phyloP scores from a whole-genome alignment of 2,113 vertebrate genomes.

The Paralichthys olivaceus region DNA sequence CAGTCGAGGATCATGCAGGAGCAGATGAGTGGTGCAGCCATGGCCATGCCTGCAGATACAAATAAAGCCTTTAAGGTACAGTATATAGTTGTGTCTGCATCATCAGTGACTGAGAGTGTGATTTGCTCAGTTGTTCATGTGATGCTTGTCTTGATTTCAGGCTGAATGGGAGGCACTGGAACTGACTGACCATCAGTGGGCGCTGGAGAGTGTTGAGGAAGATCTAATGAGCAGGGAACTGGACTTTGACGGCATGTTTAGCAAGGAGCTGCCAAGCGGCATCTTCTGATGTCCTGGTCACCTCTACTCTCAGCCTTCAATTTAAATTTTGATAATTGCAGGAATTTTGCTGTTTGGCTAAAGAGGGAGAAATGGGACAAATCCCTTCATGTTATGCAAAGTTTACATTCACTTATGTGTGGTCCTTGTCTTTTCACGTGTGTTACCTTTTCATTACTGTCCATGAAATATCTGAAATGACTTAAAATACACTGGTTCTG shows the following conservation, averaged over 20 bases:
- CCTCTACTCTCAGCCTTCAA: slow-evolving; percentile 31
- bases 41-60: slow-evolving; percentile 98
- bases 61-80: slow-evolving; percentile 98
- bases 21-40: slow-evolving; percentile 98
- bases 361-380: slow-evolving; percentile 41
- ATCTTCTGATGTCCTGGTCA: slow-evolving; percentile 87
- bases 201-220: slow-evolving; percentile 94
- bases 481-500: slow-evolving; percentile 52
- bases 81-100: slow-evolving; percentile 20
- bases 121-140: slow-evolving; percentile 7
- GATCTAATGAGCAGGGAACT: slow-evolving; percentile 97
- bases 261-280: slow-evolving; percentile 93
- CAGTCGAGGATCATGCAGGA: slow-evolving; percentile 99
- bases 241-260: slow-evolving; percentile 97
- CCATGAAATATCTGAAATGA: slow-evolving; percentile 34
- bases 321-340: slow-evolving; percentile 46
- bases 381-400: slow-evolving; percentile 69
- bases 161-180: slow-evolving; percentile 98
- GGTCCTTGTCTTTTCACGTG: slow-evolving; percentile 49
- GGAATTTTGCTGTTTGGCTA: slow-evolving; percentile 42
- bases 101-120: background rate
- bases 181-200: slow-evolving; percentile 98
- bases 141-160: slow-evolving; percentile 71
- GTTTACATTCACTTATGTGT: slow-evolving; percentile 64
- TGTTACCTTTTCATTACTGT: slow-evolving; percentile 49